A percentile compares a stretch with the other conserved stretches of the same genome.
phyloP scores from a whole-genome alignment of 2,888 invertebrate genomes.

The Caenorhabditis angaria region DNA sequence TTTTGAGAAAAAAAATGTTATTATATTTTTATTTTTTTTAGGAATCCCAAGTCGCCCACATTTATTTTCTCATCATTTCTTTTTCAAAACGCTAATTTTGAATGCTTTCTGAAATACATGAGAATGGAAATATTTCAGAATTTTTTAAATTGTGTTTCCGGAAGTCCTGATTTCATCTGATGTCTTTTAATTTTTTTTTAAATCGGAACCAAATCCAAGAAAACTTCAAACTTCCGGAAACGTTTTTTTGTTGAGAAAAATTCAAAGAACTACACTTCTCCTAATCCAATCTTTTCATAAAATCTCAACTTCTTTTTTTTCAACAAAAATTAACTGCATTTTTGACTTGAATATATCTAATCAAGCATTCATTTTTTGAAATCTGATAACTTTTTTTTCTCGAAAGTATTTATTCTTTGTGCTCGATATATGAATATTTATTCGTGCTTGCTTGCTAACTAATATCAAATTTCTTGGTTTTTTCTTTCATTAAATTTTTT shows the following conservation, averaged over 20 bases:
- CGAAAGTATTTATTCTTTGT: background rate
- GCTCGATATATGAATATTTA: background rate
- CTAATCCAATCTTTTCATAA: background rate
- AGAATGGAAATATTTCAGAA: too few relatives aligned
- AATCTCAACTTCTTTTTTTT: too few relatives aligned
- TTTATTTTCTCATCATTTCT: background rate
- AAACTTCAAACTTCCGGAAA: too few relatives aligned
- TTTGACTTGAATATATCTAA: background rate
- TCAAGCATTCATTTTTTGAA: background rate
- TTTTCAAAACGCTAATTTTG: too few relatives aligned
- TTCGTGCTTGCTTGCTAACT: background rate
- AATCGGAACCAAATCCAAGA: too few relatives aligned
- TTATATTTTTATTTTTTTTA: background rate
- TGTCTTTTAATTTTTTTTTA: too few relatives aligned
- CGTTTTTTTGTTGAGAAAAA: background rate
- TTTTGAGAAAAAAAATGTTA: background rate
- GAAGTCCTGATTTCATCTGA: too few relatives aligned
- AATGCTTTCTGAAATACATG: too few relatives aligned
- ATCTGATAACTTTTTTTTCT: slow-evolving; percentile 4
- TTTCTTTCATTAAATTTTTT: background rate
- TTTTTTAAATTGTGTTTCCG: too few relatives aligned
- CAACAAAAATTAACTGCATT: too few relatives aligned
- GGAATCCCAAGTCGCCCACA: background rate
- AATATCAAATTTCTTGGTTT: background rate
- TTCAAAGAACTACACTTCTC: background rate